Evolutionary conservation across 2,113 vertebrate genomes (phyloP).

Genomic region (Bothrops jararaca): DNA sequence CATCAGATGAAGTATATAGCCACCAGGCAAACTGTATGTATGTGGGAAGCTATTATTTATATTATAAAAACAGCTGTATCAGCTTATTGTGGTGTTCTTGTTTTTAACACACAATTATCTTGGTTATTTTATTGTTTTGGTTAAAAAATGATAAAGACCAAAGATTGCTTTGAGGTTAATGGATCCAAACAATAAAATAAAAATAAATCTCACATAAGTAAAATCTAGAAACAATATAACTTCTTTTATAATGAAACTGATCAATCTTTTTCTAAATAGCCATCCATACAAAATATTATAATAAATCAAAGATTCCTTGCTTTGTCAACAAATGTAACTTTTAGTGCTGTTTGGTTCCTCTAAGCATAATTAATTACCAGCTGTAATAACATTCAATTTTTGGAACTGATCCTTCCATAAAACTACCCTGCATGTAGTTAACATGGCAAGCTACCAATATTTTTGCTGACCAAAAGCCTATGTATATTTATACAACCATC

Average conservation of each 20-base stretch:
- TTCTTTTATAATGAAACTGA: background rate
- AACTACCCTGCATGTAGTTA: background rate
- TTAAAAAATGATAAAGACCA: background rate
- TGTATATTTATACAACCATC: background rate
- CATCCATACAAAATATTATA: background rate
- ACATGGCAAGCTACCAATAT: background rate
- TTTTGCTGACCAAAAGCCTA: background rate
- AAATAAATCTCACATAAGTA: background rate
- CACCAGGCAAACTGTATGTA: background rate
- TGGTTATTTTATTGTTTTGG: background rate
- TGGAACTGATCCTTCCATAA: background rate
- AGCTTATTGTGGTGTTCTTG: background rate
- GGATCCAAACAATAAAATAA: background rate
- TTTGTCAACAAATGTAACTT: background rate
- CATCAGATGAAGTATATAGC: background rate
- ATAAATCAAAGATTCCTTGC: background rate
- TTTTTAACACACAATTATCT: background rate
- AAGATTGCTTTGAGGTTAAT: background rate
- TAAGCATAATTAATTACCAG: slow-evolving; percentile 3
- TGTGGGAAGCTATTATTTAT: background rate
- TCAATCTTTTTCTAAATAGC: background rate
- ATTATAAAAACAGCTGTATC: background rate
- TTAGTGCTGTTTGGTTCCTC: background rate
- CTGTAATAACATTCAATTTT: background rate
- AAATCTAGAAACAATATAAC: background rate